Evolutionary conservation across 2,888 invertebrate species (phyloP), one percentile per base, ranked within the genome.

Genomic region (Cryptocheilus praepositus): DNA sequence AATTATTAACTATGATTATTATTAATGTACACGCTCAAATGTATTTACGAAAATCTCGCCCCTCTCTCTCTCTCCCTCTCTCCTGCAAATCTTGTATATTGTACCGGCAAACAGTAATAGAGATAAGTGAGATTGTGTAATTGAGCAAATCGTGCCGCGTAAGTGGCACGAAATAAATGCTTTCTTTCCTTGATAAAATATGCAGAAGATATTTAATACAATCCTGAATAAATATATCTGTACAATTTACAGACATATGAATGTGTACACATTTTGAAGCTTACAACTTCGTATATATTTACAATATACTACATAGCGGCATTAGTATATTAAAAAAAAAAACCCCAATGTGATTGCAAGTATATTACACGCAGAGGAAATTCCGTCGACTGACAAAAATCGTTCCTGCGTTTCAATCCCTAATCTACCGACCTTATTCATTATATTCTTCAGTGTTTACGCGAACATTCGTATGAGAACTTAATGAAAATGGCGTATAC

Each of bases 171-270:
- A 59, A 74, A 67, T 65, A 68, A 71, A 74, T 68, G 36, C 36
- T 36, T 59, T 58, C 67, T 64, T 56, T 66, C 58, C 22, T 54
- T 61, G 57, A 59, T 71, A 74, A 74, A 78, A 70, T 78, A 69
- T 71, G 62, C 61, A 74, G 71, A 62, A 67, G 46, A 71, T 73
- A 71, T 78, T 78, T 78, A 78, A 74, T 76, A n/a, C n/a, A 65
- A 49, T 75, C 49, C 60, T 69, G 71, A 73, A 70, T 77, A 78
- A 78, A 78, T 78, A 78, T 76, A 78, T 76, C 76, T 78, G 77
- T 78, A 78, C 78, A 77, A 65, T 58, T 76, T 76, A 71, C 67
- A 71, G 51, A 53, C 44, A 71, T 54, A 65, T 59, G 67, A 76
- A 70, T 70, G 64, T 66, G 55, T 63, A 62, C 53, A 73, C 67